Base-by-base conservation (phyloP, 30 jellyfish, hydroid and myxozoan species). In the Chironex yamaguchii region DNA sequence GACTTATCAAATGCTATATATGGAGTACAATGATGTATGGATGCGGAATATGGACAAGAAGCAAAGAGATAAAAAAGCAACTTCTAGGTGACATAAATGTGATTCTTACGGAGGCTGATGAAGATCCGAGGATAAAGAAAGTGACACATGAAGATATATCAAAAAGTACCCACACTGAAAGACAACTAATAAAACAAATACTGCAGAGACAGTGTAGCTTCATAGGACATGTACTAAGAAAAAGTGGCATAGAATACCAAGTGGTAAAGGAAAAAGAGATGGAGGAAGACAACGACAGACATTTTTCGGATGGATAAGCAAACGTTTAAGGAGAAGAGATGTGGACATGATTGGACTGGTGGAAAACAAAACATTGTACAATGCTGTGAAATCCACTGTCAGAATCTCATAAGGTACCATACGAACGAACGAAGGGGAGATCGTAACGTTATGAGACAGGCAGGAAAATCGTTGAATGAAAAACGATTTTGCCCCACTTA, bases 401-500 rank as follows among this genome's bases (percentile, higher is more conserved):
- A 72, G 86, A 72, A 35, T 72, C 86, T 72, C 2, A 36, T 71
- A 72, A 28, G 86, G n/a, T n/a, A n/a, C n/a, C n/a, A n/a, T n/a
- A n/a, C n/a, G n/a, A n/a, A n/a, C n/a, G n/a, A n/a, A n/a, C n/a
- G n/a, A n/a, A n/a, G n/a, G n/a, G n/a, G n/a, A n/a, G n/a, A n/a
- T n/a, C n/a, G n/a, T n/a, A n/a, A n/a, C n/a, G n/a, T n/a, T n/a
- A n/a, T n/a, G n/a, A n/a, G n/a, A n/a, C n/a, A n/a, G n/a, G n/a
- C n/a, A n/a, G n/a, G n/a, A n/a, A n/a, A n/a, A n/a, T n/a, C n/a
- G n/a, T n/a, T n/a, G n/a, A n/a, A n/a, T n/a, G n/a, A n/a, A n/a
- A n/a, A n/a, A n/a, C n/a, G n/a, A n/a, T n/a, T n/a, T n/a, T n/a
- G n/a, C n/a, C n/a, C n/a, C n/a, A n/a, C n/a, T n/a, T n/a, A n/a